These are phyloP conservation scores for Meriones unguiculatus DNA, from an alignment of 2,113 vertebrate genomes.

Conservation along the genomic window DNA sequence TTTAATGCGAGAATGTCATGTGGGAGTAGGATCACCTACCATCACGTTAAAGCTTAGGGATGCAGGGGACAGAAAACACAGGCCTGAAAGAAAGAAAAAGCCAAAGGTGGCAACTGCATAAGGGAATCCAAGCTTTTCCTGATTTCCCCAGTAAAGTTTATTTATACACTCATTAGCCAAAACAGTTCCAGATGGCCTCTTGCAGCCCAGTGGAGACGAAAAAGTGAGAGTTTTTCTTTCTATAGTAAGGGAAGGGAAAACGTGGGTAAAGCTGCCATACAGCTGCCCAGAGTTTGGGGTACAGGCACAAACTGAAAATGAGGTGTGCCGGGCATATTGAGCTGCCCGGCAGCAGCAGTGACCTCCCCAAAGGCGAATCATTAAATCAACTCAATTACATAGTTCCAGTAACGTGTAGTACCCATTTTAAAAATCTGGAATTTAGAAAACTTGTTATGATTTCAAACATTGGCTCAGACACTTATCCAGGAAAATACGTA, in stretches of 20 bases:
- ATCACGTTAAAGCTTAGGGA: not conserved
- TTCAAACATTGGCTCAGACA: not conserved
- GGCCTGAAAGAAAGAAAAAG: not conserved
- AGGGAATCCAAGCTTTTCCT: not conserved
- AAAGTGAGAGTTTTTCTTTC: not conserved
- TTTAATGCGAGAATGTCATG: not conserved
- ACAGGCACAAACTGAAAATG: rapidly evolving
- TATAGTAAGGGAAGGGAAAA: not conserved
- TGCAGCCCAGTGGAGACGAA: not conserved
- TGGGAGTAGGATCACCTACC: not conserved
- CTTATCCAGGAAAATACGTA: not conserved
- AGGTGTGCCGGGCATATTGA: too few relatives aligned
- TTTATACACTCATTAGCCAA: not conserved
- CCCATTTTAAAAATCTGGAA: not conserved
- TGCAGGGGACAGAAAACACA: not conserved
- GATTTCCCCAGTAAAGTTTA: not conserved
- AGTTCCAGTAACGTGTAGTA: not conserved
- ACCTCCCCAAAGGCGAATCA: not conserved
- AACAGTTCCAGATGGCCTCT: not conserved
- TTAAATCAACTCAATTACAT: too few relatives aligned
- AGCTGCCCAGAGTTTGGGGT: not conserved
- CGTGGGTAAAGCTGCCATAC: not conserved
- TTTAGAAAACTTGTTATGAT: not conserved
- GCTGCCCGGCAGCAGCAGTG: not conserved
- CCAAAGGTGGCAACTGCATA: not conserved